Evolutionary conservation across 2,113 vertebrate genomes (phyloP).

Genomic region (Nothobranchius kuhntae): DNA sequence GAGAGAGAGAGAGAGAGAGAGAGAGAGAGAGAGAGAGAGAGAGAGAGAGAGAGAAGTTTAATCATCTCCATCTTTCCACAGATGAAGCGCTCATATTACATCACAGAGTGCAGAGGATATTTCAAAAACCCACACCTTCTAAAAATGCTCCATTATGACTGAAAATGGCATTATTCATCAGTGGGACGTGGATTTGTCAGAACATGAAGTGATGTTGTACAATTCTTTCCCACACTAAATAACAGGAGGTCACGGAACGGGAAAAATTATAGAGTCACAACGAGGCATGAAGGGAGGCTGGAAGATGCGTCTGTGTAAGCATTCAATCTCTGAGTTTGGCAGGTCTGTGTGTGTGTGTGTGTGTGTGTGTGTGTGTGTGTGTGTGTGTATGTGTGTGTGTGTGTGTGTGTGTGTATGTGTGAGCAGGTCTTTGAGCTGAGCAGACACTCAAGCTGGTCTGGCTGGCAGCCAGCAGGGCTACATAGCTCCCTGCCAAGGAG

Average conservation of each 20-base stretch:
- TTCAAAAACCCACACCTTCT: constrained; percentile 40
- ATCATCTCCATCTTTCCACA: constrained; percentile 21
- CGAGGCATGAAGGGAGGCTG: constrained; percentile 35
- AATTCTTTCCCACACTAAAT: constrained; percentile 24
- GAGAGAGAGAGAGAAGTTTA: constrained; percentile 37
- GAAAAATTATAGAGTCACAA: constrained; percentile 31
- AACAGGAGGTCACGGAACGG: constrained; percentile 39
- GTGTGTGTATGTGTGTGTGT: constrained; percentile 31
- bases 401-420: constrained; percentile 34
- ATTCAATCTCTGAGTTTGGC: constrained; percentile 51
- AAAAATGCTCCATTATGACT: constrained; percentile 43
- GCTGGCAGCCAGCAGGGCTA: constrained; percentile 74
- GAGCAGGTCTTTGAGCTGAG: constrained; percentile 63
- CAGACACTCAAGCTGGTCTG: constrained; percentile 76
- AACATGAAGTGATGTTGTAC: constrained; percentile 23
- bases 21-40: constrained; percentile 15
- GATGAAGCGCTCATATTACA: constrained; percentile 39
- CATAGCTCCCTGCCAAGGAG: constrained; percentile 73
- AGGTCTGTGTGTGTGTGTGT: constrained; percentile 35
- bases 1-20: constrained; percentile 24
- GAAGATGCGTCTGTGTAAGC: constrained; percentile 60
- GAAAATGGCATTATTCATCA: constrained; percentile 43
- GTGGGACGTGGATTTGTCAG: constrained; percentile 36
- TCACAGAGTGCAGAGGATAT: constrained; percentile 39
- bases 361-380: constrained; percentile 33